These are phyloP conservation scores for Portevinia maculata DNA, from an alignment of 2,888 invertebrate genomes.

Conservation along the genomic window DNA sequence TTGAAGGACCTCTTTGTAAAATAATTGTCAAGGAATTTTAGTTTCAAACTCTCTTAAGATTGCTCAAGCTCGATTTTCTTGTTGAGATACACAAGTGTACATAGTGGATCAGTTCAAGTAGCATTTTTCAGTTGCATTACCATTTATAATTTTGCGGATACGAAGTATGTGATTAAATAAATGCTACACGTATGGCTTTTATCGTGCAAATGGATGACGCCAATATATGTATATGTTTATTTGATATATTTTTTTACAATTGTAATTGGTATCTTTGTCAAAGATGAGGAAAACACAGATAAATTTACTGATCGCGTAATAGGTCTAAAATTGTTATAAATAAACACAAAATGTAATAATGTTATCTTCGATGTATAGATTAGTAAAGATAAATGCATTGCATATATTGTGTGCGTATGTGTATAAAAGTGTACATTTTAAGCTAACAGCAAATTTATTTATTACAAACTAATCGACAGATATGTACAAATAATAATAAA, in stretches of 20 bases:
- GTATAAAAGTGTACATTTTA: constrained; percentile 47
- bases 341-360: constrained; percentile 13
- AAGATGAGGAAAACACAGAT: constrained; percentile 46
- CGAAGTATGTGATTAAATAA: constrained; percentile 55
- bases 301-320: constrained; percentile 70
- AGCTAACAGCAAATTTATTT: constrained; percentile 13
- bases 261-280: constrained; percentile 65
- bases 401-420: constrained; percentile 34
- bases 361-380: constrained; percentile 65
- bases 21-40: constrained; percentile 83
- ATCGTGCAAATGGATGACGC: constrained; percentile 36
- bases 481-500: not conserved
- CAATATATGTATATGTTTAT: constrained; percentile 37
- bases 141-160: constrained; percentile 22
- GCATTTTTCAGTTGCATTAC: not conserved
- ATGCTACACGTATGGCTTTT: constrained; percentile 51
- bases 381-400: constrained; percentile 50
- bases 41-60: constrained; percentile 76
- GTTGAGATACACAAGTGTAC: constrained; percentile 26
- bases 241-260: constrained; percentile 68
- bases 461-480: not conserved
- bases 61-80: constrained; percentile 16
- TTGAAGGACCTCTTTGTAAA: constrained; percentile 94
- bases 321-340: constrained; percentile 67
- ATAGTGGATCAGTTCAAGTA: constrained; percentile 18